A percentile compares a stretch with the other conserved stretches of the same genome.
Conservation (phyloP, 2,113 vertebrate species). For the Pteruthius melanotis region DNA sequence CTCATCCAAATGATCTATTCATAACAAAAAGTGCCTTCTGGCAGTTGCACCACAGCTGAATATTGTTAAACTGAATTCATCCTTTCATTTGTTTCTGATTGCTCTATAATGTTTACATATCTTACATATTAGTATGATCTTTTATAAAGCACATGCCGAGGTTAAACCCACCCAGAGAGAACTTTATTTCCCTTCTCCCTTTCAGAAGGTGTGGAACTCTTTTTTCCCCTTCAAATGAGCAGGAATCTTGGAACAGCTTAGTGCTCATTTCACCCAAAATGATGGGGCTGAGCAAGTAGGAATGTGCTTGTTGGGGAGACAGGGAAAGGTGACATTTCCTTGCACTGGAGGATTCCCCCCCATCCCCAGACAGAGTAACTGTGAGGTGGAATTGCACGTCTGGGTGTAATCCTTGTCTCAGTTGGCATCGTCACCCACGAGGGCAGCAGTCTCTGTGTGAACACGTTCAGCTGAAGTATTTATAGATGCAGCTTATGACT, state of each 20-base stretch:
- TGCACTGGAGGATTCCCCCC: neutral
- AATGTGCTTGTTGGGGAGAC: neutral
- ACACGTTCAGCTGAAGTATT: neutral
- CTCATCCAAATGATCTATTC: conserved; percentile 67
- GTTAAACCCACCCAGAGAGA: conserved; percentile 42
- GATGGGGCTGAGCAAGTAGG: neutral
- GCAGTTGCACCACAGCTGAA: conserved; percentile 71
- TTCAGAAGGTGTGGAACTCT: neutral
- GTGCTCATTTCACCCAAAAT: neutral
- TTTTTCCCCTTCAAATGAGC: neutral
- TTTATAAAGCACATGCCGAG: conserved; percentile 42
- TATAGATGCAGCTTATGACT: neutral
- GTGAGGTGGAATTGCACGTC: neutral
- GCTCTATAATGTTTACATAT: conserved; percentile 75
- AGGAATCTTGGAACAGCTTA: neutral
- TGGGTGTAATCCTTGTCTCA: neutral
- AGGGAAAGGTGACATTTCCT: neutral
- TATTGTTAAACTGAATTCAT: conserved; percentile 66
- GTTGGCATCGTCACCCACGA: neutral
- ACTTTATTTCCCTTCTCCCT: neutral
- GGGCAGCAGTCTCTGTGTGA: neutral
- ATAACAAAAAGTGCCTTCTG: conserved; percentile 74
- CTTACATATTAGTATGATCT: conserved; percentile 67
- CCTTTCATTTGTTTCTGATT: conserved; percentile 75
- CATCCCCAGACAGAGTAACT: neutral